A percentile compares a stretch with the other conserved stretches of the same genome.
These are phyloP conservation scores for Leucoma salicis DNA, from an alignment of 2,888 invertebrate genomes.

Conservation along the genomic window DNA sequence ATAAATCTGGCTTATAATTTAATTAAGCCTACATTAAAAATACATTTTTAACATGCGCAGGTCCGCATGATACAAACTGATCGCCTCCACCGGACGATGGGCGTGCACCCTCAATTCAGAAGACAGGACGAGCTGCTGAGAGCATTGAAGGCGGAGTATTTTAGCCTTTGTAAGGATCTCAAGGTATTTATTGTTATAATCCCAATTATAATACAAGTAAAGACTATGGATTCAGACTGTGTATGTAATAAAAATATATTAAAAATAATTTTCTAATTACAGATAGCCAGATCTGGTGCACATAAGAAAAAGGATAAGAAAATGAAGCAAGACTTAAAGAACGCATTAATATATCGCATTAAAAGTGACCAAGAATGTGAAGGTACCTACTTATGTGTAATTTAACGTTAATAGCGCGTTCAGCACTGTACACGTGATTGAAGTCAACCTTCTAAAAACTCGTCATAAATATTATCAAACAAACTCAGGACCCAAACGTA, in stretches of 20 bases:
- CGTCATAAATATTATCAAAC: background rate
- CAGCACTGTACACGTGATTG: no score
- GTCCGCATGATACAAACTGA: slow-evolving; percentile 66
- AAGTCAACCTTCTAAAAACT: no score
- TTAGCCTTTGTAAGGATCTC: slow-evolving; percentile 52
- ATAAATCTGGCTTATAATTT: no score
- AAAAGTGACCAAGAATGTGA: slow-evolving; percentile 47
- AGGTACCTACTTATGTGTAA: slow-evolving; percentile 1
- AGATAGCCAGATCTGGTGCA: slow-evolving; percentile 79
- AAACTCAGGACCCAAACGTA: background rate
- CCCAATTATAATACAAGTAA: background rate
- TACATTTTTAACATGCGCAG: slow-evolving; percentile 28
- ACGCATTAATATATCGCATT: slow-evolving; percentile 40
- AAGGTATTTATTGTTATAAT: slow-evolving; percentile 41
- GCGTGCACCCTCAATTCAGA: slow-evolving; percentile 66
- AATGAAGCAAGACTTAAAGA: slow-evolving; percentile 53
- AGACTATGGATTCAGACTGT: background rate
- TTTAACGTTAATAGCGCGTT: no score
- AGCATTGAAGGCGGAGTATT: slow-evolving; percentile 58
- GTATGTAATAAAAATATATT: background rate
- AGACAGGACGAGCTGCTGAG: slow-evolving; percentile 57
- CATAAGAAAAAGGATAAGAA: slow-evolving; percentile 79
- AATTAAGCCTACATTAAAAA: background rate
- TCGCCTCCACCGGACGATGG: slow-evolving; percentile 52
- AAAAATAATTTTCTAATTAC: slow-evolving; percentile 27